Evolutionary conservation across 2,888 invertebrate species (phyloP), one percentile per base, ranked within the genome.

Genomic region (Drosophila hamatofila): DNA sequence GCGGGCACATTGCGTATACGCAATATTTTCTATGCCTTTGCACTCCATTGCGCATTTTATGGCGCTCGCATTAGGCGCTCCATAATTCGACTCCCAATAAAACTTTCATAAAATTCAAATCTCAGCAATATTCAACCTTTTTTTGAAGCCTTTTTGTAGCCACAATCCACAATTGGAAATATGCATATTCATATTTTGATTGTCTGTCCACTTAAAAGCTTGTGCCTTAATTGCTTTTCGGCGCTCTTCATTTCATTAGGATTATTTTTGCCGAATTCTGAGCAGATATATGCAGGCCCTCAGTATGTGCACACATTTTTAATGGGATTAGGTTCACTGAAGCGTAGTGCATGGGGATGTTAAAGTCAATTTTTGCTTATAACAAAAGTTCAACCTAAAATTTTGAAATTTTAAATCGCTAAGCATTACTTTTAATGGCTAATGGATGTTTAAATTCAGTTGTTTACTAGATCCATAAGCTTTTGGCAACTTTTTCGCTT

Each of bases 171-270:
- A 60, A 67, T 72, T 51, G 48, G 66, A 72, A 86, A 72, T 73
- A 72, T 75, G 73, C 79, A 87, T 83, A 86, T 86, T 78, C 77
- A 68, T 64, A 75, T 74, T 75, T 73, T 67, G 41, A 77, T 73
- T 77, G 72, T 72, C 57, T 62, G 59, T 70, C 68, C 71, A 62
- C 52, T 71, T 76, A 81, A 86, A 83, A 85, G 83, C 76, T 86
- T 80, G 80, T 61, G 75, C 62, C 78, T 78, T 80, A 84, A 86
- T 86, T 83, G 86, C 73, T 70, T 55, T 57, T 42, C 41, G 18
- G 27, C 39, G 9, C 39, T n/a, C 16, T 56, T 44, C 35, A 59
- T 57, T 75, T 37, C 58, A 33, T 21, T 18, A 3, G 77, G 55
- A 60, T 75, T 76, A 75, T 55, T 46, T 65, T 48, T 33, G 39